Percentiles rank a stretch among this genome's conserved stretches.
Conservation (phyloP, 2,888 invertebrate genomes). For the Ophonus ardosiacus region DNA sequence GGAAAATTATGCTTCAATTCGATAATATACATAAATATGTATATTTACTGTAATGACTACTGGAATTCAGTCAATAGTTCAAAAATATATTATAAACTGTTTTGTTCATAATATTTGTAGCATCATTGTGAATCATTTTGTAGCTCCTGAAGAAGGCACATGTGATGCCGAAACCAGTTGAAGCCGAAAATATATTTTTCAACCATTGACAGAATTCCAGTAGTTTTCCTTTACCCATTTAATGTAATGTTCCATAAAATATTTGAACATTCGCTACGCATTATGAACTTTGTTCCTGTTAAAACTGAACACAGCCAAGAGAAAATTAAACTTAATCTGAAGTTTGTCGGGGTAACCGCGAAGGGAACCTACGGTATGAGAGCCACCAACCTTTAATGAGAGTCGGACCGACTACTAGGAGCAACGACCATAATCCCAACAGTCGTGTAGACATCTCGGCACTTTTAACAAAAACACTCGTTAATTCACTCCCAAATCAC, state of each 20-base stretch:
- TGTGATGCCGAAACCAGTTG: too few relatives aligned
- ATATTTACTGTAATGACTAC: too few relatives aligned
- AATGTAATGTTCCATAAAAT: not conserved
- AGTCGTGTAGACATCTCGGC: slow-evolving; percentile 51
- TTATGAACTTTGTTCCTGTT: not conserved
- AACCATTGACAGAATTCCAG: too few relatives aligned
- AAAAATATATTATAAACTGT: too few relatives aligned
- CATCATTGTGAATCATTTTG: too few relatives aligned
- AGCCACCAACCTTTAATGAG: slow-evolving; percentile 48
- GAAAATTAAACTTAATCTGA: not conserved
- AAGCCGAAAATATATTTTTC: too few relatives aligned
- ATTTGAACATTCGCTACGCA: not conserved
- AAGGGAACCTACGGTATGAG: not conserved
- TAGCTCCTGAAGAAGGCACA: too few relatives aligned
- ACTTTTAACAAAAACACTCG: slow-evolving; percentile 58
- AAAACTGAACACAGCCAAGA: not conserved
- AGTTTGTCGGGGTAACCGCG: not conserved
- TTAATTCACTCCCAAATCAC: slow-evolving; percentile 58
- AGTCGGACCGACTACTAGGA: slow-evolving; percentile 32
- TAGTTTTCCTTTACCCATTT: too few relatives aligned
- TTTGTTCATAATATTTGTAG: too few relatives aligned
- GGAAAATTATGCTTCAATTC: too few relatives aligned
- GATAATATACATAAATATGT: too few relatives aligned
- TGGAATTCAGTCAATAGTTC: too few relatives aligned
- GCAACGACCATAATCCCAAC: slow-evolving; percentile 56